Evolutionary conservation across 2,113 vertebrate genomes (phyloP).

Genomic region (Amia ocellicauda): DNA sequence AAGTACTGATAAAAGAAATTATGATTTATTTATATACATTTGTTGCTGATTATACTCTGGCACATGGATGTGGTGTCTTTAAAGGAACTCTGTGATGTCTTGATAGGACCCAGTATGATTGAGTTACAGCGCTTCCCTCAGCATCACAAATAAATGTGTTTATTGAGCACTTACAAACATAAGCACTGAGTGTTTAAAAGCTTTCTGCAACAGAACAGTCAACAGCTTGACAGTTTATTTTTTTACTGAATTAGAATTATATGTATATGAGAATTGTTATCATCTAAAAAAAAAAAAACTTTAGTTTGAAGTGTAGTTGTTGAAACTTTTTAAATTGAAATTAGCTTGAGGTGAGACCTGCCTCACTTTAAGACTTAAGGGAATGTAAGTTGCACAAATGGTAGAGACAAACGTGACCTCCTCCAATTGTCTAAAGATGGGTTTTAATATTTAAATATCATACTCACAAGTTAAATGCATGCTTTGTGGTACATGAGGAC

Average conservation of each 20-base stretch:
- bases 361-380: too few species aligned
- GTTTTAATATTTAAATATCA: conserved; percentile 1
- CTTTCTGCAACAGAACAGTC: too few species aligned
- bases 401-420: too few species aligned
- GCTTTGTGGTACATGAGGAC: not conserved
- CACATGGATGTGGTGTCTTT: not conserved
- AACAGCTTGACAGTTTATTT: too few species aligned
- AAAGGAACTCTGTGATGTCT: not conserved
- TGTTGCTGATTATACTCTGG: not conserved
- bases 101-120: not conserved
- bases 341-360: too few species aligned
- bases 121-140: not conserved
- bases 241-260: too few species aligned
- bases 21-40: not conserved
- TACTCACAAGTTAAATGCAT: not conserved
- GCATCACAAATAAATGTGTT: not conserved
- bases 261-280: too few species aligned
- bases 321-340: too few species aligned
- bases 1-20: not conserved
- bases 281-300: too few species aligned
- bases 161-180: not conserved
- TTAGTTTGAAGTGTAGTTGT: too few species aligned
- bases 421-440: not conserved
- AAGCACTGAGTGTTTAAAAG: too few species aligned
- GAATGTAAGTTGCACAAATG: too few species aligned